Base-by-base conservation (phyloP, 1,140 invertebrate species). In the Bicyclus anynana region DNA sequence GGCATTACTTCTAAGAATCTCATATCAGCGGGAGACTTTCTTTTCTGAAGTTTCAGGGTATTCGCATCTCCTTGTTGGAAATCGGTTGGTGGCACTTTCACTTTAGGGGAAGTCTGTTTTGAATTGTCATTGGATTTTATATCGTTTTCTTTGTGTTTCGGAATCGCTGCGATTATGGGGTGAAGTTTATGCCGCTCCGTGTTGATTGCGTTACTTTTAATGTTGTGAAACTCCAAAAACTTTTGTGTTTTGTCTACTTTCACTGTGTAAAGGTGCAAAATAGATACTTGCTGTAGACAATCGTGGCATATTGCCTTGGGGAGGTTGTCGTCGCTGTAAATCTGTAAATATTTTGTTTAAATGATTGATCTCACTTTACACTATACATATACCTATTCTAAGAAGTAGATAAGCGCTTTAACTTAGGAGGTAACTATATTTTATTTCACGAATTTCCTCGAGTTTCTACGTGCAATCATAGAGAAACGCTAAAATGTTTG, bases 251-350 rank as follows among this genome's bases (percentile, higher is more conserved):
- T 84, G 48, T 84, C 82, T 4, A 88, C 84, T 69, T 88, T 85
- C 2, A 86, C 70, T 5, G 75, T 18, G 35, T 84, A 88, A 10
- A 81, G 59, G 50, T 88, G 69, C 38, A 83, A 60, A 1, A 67
- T 62, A 12, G 69, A 62, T 20, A 87, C 72, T 69, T 85, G 82
- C 55, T 84, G 79, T 14, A 86, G 59, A 56, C 85, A 87, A 26
- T 86, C 82, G 60, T 88, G 85, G 57, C 85, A 88, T 69, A 88
- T 85, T 59, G 85, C 85, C 74, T 88, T 88, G 13, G 85, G 85
- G 23, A 88, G 80, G 23, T 47, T 69, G 58, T 88, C 85, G 52
- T 88, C 83, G 33, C 71, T 66, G 12, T 76, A 76, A 21, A 88
- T 69, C 85, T 88, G 64, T 21, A 54, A 53, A 20, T 14, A 40